Evolutionary conservation across 2,888 invertebrate genomes (phyloP).

Genomic region (Scotopteryx bipunctaria): DNA sequence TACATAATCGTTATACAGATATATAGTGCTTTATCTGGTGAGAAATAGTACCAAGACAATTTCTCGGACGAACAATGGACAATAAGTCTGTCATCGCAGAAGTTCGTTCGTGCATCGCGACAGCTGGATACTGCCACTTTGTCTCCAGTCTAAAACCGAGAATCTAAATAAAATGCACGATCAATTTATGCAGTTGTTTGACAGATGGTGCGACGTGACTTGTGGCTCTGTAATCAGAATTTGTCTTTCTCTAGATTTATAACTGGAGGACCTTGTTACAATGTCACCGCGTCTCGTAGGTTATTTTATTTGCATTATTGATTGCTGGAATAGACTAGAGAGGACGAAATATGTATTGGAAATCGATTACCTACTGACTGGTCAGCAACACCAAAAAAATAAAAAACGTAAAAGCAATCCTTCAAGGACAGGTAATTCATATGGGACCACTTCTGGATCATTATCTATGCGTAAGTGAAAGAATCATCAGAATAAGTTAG

Average conservation of each 20-base stretch:
- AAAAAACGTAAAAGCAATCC: too few relatives aligned
- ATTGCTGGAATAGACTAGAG: conserved; percentile 7
- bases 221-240: conserved; percentile 9
- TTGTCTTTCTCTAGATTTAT: conserved; percentile 17
- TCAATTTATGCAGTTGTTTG: conserved; percentile 14
- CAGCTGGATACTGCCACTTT: neutral
- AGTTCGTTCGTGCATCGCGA: neutral
- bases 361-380: too few relatives aligned
- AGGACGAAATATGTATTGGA: conserved; percentile 1
- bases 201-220: conserved; percentile 12
- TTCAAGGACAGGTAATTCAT: too few relatives aligned
- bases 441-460: too few relatives aligned
- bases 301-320: conserved; percentile 26
- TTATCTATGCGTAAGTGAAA: too few relatives aligned
- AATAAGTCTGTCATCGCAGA: neutral
- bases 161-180: conserved; percentile 20
- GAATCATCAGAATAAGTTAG: too few relatives aligned
- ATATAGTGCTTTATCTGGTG: neutral
- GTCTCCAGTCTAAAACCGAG: neutral
- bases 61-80: neutral
- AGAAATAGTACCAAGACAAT: neutral
- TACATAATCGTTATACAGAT: too few relatives aligned
- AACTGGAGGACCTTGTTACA: conserved; percentile 19
- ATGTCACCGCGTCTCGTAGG: conserved; percentile 30
- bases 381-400: too few relatives aligned